Percentiles rank a stretch among this genome's conserved stretches.
These are phyloP conservation scores for Elegia similella DNA, from an alignment of 2,888 invertebrate species.

Conservation along the genomic window DNA sequence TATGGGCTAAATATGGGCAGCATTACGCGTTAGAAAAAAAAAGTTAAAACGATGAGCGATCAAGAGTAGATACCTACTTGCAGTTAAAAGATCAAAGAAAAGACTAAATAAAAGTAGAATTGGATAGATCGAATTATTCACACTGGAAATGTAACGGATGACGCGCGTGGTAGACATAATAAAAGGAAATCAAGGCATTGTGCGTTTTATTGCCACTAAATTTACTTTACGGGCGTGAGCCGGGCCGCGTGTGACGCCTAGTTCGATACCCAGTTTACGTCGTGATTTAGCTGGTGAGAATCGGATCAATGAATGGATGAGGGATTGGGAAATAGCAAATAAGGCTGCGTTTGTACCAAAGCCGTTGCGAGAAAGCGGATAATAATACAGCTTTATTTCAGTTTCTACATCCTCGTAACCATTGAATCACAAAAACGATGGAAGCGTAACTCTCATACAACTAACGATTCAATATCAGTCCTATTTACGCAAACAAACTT, in stretches of 20 bases:
- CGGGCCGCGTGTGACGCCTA: conserved; percentile 13
- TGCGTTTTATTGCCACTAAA: conserved; percentile 60
- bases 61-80: background rate
- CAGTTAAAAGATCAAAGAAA: background rate
- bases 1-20: too few relatives aligned
- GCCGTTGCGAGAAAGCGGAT: too few relatives aligned
- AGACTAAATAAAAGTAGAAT: background rate
- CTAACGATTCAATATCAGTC: too few relatives aligned
- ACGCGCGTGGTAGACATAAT: conserved; percentile 54
- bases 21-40: too few relatives aligned
- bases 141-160: conserved; percentile 29
- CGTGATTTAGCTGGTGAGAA: background rate
- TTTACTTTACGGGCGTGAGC: conserved; percentile 52
- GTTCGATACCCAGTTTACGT: conserved; percentile 2
- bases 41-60: background rate
- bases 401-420: too few relatives aligned
- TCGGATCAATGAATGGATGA: background rate
- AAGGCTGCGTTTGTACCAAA: too few relatives aligned
- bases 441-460: too few relatives aligned
- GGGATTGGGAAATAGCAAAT: too few relatives aligned
- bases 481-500: too few relatives aligned
- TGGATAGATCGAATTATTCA: background rate
- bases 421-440: too few relatives aligned
- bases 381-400: too few relatives aligned
- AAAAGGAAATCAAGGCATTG: conserved; percentile 63